Evolutionary conservation across 2,888 invertebrate species (phyloP), one percentile per base, ranked within the genome.

Genomic region (Chironomus tentans): DNA sequence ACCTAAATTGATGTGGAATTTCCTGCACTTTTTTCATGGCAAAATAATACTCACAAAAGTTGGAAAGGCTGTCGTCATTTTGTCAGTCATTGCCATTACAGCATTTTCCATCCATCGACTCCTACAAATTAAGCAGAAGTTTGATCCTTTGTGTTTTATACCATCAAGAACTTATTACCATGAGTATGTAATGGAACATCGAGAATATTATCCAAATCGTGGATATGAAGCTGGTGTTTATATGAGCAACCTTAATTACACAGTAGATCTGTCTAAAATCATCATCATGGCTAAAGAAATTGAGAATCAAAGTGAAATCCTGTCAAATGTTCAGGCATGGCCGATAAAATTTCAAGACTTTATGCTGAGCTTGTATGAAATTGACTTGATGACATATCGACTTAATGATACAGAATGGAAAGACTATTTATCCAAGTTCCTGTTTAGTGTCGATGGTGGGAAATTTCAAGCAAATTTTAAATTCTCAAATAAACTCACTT

Each of bases 121-220:
- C 70, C 82, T 88, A 74, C 86, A 87, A 78, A 84, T 93, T 74
- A 89, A 92, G 81, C 92, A 93, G 82, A 89, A 90, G 81, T 93
- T 93, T 82, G 92, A 93, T 82, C 90, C 91, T 0, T 86, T 86
- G 76, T 93, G 93, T 93, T 93, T 93, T 80, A 86, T 93, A 77
- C 93, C 93, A 0, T 86, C 88, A 74, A 86, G 86, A 71, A 89
- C 91, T 0, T 90, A 92, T 81, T 87, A 90, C 73, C 87, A 86
- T 78, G 82, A 89, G 75, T 93, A 87, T 82, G 80, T 89, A 3
- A 80, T 84, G 62, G 83, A 85, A n/a, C 84, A 87, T 74, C 86
- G 87, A 72, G 78, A 83, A 76, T 88, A 87, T 80, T 94, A 89
- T 82, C 92, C 93, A 0, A 85, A 87, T 46, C 86, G 87, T 76